Evolutionary conservation across 2,113 vertebrate genomes (phyloP), one percentile per base, ranked within the genome.

Genomic region (Geococcyx californianus): DNA sequence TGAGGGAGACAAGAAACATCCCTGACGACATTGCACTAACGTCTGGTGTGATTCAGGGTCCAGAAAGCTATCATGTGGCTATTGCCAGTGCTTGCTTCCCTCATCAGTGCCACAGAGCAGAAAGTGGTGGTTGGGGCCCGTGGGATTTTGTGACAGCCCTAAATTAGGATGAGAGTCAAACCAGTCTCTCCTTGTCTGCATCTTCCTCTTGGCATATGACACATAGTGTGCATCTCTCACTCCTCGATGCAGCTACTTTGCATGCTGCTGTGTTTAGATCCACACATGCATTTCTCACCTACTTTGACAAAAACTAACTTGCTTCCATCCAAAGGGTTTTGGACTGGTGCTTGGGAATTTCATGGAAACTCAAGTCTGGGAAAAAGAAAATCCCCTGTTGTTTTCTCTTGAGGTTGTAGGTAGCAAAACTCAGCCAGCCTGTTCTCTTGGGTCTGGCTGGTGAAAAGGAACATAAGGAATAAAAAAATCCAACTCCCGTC

Each of bases 211-310:
- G 8, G 64, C 36, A 25, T 13, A 10, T 1, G 11, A 3, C 0
- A 2, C 13, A 0, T 1, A 9, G 44, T 5, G 29, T 33, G 29
- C 34, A 31, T 31, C 55, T 23, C 74, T 47, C 24, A 1, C 38
- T 79, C 28, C 59, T 38, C 38, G 4, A 8, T 0, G 6, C 13
- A 9, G 67, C 77, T 52, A 77, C 60, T 72, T 21, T 62, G 40
- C 19, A 20, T 2, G 0, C 23, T 3, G 16, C 72, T 54, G 66
- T 29, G 31, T 31, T 62, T 24, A 84, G 49, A 54, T 44, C 19
- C 54, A 16, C 52, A 7, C 0, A 1, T 38, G 42, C 54, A 4
- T 55, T 56, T 55, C 59, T 40, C 15, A 31, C 29, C 44, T 28
- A 0, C 14, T 16, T 62, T 52, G 58, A 11, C 44, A 49, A 54